A percentile compares a stretch with the other conserved stretches of the same genome.
Conservation (phyloP, 1,140 invertebrate genomes). For the Drosophila tani region DNA sequence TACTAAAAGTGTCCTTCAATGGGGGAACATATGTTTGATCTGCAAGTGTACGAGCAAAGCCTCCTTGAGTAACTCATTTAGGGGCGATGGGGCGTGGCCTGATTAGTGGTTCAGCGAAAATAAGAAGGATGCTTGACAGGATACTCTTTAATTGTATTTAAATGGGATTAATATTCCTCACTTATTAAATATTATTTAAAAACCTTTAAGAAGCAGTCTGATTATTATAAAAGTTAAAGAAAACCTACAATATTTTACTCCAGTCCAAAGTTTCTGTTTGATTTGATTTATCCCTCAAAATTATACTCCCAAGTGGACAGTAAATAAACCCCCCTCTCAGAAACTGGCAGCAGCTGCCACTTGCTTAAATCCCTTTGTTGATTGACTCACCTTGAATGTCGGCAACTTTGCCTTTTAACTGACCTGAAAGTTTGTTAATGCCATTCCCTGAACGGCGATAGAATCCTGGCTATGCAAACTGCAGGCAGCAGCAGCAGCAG, state of each 20-base stretch:
- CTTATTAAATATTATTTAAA: too few relatives aligned
- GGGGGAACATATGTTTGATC: constrained; percentile 28
- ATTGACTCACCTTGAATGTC: constrained; percentile 47
- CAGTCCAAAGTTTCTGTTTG: neutral
- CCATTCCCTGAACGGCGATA: constrained; percentile 33
- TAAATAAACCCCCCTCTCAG: constrained; percentile 14
- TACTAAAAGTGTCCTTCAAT: constrained; percentile 40
- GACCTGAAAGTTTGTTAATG: constrained; percentile 50
- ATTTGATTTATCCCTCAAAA: constrained; percentile 4
- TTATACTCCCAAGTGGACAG: constrained; percentile 14
- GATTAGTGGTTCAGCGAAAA: constrained; percentile 3
- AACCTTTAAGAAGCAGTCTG: too few relatives aligned
- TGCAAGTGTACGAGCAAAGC: constrained; percentile 8
- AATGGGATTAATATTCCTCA: too few relatives aligned
- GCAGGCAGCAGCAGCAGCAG: constrained; percentile 4
- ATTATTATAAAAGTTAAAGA: too few relatives aligned
- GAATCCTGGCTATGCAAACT: constrained; percentile 38
- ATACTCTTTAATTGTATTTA: neutral
- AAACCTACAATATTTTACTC: neutral
- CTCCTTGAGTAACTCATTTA: constrained; percentile 20
- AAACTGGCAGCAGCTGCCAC: constrained; percentile 1
- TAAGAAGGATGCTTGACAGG: neutral
- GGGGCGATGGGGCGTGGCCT: neutral
- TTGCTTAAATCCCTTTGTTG: constrained; percentile 38
- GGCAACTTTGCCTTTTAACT: constrained; percentile 37